Evolutionary conservation across 1,140 invertebrate species (phyloP), one percentile per base, ranked within the genome.

Genomic region (Elymnias hypermnestra): DNA sequence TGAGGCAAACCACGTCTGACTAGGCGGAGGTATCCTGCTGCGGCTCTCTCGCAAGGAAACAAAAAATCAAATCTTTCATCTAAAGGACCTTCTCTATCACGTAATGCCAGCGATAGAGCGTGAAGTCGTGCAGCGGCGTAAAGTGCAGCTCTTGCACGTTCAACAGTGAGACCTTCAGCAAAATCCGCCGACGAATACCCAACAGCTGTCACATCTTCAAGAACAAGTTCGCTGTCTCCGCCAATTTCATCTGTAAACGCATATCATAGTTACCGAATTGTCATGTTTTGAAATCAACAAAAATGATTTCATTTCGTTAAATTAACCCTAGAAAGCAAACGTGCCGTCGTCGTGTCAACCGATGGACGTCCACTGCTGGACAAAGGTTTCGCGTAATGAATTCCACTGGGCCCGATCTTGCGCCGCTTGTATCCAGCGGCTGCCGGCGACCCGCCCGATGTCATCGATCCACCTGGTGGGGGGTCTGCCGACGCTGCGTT

Each of bases 1-100:
- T 93, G 92, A 0, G 93, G 92, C 3, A 94, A 72, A 3, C 92
- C 92, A 35, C 92, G 86, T 60, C 93, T 90, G 0, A 94, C 90
- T 5, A 94, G 76, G 49, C 93, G 92, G 36, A 94, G 91, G 59
- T 94, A 94, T 1, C 92, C 93, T 52, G 93, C 91, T 0, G 92
- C 92, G 0, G 93, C 92, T 47, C 90, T 85, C 1, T 91, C 90
- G 5, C 92, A 93, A 59, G 93, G 91, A 52, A 94, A 94, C 3
- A 94, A 86, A 57, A 94, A 94, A 5, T 90, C 89, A 60, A 93
- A 94, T 41, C 89, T 87, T 51, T 92, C 89, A 7, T 91, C 89
- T 1, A 94, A 70, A 0, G 88, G 74, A 3, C 86, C 88, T 38
- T 92, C 90, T 53, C 89, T 88, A 1, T 92, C 86, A 36, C 92